Conservation (phyloP, 2,113 vertebrate genomes). For the Physeter macrocephalus region DNA sequence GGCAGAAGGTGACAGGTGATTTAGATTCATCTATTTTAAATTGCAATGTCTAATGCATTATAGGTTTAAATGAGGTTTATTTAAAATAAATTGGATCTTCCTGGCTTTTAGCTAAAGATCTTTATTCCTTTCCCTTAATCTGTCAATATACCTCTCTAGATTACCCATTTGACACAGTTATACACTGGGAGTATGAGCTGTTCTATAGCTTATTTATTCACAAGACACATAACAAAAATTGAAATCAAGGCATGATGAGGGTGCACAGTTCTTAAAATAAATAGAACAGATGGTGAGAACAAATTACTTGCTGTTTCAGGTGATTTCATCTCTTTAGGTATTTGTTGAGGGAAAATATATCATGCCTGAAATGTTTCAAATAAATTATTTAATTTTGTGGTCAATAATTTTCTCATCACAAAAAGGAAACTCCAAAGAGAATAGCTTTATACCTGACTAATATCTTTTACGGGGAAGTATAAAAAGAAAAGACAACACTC, state of each 20-base stretch:
- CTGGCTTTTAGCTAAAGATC: neutral
- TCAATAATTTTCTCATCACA: neutral
- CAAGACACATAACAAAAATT: neutral
- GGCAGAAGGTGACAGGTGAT: neutral
- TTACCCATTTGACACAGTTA: neutral
- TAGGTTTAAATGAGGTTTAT: neutral
- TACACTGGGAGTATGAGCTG: neutral
- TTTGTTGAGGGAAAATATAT: slow-evolving; percentile 11
- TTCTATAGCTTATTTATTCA: slow-evolving; percentile 3
- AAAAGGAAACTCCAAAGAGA: neutral
- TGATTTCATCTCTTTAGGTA: slow-evolving; percentile 13
- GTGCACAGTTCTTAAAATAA: slow-evolving; percentile 19
- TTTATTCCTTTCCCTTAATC: neutral
- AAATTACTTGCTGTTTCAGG: slow-evolving; percentile 29
- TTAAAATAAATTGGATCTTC: neutral
- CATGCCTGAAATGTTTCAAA: neutral
- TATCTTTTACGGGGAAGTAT: neutral
- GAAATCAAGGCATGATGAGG: neutral
- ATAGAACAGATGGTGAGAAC: slow-evolving; percentile 41
- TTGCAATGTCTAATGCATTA: neutral
- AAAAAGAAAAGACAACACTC: neutral
- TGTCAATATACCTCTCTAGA: neutral
- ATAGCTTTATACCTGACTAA: neutral
- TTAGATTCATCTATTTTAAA: neutral
- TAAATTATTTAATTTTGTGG: neutral